A percentile compares a stretch with the other conserved stretches of the same genome.
These are phyloP conservation scores for Lochmaea capreae DNA, from an alignment of 2,888 invertebrate genomes.

Conservation along the genomic window DNA sequence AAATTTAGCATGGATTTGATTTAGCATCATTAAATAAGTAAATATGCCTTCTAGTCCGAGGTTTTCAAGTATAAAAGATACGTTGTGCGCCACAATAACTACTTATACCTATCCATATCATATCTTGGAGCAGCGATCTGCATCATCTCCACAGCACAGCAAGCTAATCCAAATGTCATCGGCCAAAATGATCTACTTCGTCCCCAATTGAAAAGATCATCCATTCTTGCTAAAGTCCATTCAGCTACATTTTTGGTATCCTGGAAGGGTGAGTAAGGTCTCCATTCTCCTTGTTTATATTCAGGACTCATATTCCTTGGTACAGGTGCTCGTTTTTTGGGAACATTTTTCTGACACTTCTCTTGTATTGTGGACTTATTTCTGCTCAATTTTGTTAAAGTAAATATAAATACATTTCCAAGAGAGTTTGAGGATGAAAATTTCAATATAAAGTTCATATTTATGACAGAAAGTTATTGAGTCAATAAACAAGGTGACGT, in stretches of 20 bases:
- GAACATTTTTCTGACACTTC: not conserved
- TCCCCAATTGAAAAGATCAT: constrained; percentile 76
- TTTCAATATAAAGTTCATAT: not conserved
- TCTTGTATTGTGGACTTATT: not conserved
- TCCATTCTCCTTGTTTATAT: constrained; percentile 48
- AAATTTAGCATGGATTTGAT: too few relatives aligned
- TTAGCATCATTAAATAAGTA: too few relatives aligned
- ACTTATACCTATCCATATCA: constrained; percentile 70
- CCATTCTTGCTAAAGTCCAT: constrained; percentile 72
- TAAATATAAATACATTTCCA: not conserved
- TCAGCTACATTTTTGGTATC: constrained; percentile 54
- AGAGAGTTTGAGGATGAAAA: too few relatives aligned
- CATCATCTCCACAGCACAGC: constrained; percentile 78
- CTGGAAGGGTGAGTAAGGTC: constrained; percentile 75
- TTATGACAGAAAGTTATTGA: not conserved
- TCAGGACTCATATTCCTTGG: constrained; percentile 43
- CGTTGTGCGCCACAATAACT: too few relatives aligned
- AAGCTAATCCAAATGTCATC: constrained; percentile 77
- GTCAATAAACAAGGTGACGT: too few relatives aligned
- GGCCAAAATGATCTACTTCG: constrained; percentile 76
- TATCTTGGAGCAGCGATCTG: constrained; percentile 77
- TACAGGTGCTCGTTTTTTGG: not conserved
- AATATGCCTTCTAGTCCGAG: too few relatives aligned
- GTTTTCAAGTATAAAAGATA: too few relatives aligned
- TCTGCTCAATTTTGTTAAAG: not conserved